Percentiles rank a stretch among this genome's conserved stretches.
Conservation (phyloP, 2,797 vertebrate species). For the Bovichtus diacanthus region DNA sequence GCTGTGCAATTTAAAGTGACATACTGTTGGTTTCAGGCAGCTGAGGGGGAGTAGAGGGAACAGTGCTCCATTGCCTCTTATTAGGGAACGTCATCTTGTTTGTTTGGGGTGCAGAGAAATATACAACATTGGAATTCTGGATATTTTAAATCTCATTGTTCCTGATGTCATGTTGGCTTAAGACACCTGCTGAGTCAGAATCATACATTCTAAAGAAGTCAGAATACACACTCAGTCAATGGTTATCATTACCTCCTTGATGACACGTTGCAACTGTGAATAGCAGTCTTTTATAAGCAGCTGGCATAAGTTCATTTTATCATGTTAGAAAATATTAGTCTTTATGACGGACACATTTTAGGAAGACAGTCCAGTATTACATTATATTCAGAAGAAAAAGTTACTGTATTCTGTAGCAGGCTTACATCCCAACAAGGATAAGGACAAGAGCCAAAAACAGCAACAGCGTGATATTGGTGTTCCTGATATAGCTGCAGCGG, state of each 20-base stretch:
- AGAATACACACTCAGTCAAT: background rate
- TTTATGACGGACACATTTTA: background rate
- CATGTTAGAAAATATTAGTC: background rate
- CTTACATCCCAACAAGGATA: background rate
- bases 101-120: constrained; percentile 17
- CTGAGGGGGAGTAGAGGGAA: no score
- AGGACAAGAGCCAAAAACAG: background rate
- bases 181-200: constrained; percentile 20
- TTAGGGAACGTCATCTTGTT: constrained; percentile 38
- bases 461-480: background rate
- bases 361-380: background rate
- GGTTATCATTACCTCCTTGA: background rate
- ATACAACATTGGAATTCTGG: background rate
- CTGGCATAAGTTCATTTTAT: background rate
- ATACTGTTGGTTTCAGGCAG: constrained; percentile 21
- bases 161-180: background rate
- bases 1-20: constrained; percentile 48
- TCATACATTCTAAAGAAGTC: background rate
- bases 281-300: background rate
- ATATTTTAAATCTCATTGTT: constrained; percentile 1
- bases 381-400: background rate
- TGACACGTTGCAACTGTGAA: background rate
- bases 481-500: background rate
- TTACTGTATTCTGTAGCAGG: background rate
- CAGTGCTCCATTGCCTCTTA: constrained; percentile 12